These are phyloP conservation scores for Tapera naevia DNA, from an alignment of 2,797 vertebrate genomes.

Conservation along the genomic window DNA sequence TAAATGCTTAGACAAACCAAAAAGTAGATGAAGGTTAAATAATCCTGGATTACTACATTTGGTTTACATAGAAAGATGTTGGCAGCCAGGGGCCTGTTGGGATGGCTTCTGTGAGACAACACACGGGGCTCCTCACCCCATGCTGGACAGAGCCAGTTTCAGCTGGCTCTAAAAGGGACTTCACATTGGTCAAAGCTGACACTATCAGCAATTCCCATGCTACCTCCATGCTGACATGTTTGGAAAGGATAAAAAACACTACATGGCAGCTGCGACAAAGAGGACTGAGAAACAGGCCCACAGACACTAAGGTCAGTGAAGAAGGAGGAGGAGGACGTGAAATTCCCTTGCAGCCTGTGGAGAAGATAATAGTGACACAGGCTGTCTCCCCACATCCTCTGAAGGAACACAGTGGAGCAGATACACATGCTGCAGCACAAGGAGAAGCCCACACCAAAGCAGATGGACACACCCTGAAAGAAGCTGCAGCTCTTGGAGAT, in stretches of 20 bases:
- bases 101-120: background rate
- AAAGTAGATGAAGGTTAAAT: background rate
- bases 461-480: background rate
- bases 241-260: background rate
- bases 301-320: background rate
- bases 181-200: background rate
- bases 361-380: background rate
- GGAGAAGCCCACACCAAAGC: background rate
- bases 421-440: background rate
- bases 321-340: background rate
- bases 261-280: background rate
- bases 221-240: background rate
- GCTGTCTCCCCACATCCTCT: background rate
- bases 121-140: background rate
- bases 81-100: background rate
- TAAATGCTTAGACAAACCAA: background rate
- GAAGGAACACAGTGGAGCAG: background rate
- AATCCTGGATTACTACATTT: background rate
- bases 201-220: fast-evolving
- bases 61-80: background rate
- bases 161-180: background rate
- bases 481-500: background rate
- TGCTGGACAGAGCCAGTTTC: background rate
- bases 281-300: background rate
- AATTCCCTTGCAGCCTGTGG: background rate